Evolutionary conservation across 2,797 vertebrate genomes (phyloP).

Genomic region (Halcyon chelicuti): DNA sequence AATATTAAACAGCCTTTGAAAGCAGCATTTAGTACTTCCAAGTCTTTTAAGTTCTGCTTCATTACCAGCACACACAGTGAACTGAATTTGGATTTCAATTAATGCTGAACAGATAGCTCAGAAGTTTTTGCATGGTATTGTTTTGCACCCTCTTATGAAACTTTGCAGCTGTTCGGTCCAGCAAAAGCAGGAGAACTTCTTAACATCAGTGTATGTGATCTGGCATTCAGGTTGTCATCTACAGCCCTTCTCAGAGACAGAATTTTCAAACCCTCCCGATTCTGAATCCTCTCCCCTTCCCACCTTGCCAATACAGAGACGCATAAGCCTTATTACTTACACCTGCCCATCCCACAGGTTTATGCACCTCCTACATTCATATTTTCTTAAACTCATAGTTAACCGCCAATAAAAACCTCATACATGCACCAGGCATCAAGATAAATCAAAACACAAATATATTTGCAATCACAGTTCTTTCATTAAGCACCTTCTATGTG

Average conservation of each 20-base stretch:
- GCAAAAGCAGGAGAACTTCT: neutral
- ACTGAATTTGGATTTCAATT: neutral
- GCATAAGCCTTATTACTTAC: neutral
- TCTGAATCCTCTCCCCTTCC: neutral
- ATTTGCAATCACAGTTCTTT: neutral
- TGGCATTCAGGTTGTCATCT: neutral
- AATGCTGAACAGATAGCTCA: neutral
- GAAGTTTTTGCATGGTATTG: neutral
- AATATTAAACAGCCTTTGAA: neutral
- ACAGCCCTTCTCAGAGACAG: neutral
- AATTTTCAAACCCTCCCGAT: neutral
- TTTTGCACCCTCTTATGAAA: neutral
- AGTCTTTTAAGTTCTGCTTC: neutral
- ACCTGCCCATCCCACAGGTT: neutral
- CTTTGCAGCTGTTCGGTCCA: neutral
- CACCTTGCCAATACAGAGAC: accelerated
- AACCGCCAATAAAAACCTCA: neutral
- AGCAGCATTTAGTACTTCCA: neutral
- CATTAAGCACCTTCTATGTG: neutral
- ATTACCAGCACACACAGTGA: neutral
- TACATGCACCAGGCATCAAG: neutral
- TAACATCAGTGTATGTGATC: accelerated
- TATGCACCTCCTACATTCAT: neutral
- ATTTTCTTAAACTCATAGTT: neutral
- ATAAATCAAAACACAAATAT: neutral